A percentile compares a stretch with the other conserved stretches of the same genome.
Evolutionary conservation across 2,888 invertebrate species (phyloP).

Genomic region (Nephrotoma appendiculata): DNA sequence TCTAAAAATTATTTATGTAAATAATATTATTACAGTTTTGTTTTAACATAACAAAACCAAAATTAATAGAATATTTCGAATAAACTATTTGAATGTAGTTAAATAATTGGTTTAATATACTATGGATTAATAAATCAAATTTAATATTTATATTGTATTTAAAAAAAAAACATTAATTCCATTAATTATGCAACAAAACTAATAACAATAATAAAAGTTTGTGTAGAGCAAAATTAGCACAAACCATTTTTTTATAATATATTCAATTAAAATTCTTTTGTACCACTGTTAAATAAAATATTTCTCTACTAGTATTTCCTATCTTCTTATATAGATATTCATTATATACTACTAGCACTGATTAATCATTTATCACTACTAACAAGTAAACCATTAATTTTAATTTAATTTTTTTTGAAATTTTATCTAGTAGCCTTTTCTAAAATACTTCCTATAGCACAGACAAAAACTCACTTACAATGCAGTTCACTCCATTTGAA

Average conservation of each 20-base stretch:
- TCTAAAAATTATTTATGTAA: background rate
- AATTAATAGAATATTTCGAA: background rate
- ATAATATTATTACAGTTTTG: background rate
- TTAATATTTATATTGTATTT: background rate
- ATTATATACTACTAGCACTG: too few relatives aligned
- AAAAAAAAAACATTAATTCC: background rate
- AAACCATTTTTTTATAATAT: background rate
- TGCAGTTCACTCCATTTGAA: too few relatives aligned
- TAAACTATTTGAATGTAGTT: background rate
- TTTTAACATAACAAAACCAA: background rate
- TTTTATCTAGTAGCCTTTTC: too few relatives aligned
- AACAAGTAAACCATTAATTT: too few relatives aligned
- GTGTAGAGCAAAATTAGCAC: background rate
- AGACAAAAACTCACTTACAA: too few relatives aligned
- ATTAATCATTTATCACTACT: too few relatives aligned
- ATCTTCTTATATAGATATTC: too few relatives aligned
- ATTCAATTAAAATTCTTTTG: too few relatives aligned
- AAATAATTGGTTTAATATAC: background rate
- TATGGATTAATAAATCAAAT: background rate
- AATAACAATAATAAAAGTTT: background rate
- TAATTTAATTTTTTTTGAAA: too few relatives aligned
- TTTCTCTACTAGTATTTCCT: too few relatives aligned
- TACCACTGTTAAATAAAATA: too few relatives aligned
- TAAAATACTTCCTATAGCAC: too few relatives aligned
- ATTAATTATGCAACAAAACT: background rate